phyloP scores from a whole-genome alignment of 2,888 invertebrate species.

The Proisotoma minuta region DNA sequence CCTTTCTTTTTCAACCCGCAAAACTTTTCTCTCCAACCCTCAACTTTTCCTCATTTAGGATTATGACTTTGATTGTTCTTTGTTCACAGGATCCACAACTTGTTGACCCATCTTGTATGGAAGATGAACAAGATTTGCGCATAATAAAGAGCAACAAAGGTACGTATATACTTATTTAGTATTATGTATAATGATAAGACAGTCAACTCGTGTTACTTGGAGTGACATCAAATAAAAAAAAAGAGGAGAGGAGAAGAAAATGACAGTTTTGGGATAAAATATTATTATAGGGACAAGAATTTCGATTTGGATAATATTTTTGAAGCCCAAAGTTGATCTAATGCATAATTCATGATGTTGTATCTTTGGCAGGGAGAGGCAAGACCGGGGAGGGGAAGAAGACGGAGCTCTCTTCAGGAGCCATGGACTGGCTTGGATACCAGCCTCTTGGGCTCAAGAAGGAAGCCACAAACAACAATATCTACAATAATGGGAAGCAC shows the following conservation, averaged over 20 bases:
- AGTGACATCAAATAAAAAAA: too few relatives aligned
- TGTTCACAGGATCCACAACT: background rate
- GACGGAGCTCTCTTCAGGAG: background rate
- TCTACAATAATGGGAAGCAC: slow-evolving; percentile 45
- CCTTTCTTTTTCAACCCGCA: background rate
- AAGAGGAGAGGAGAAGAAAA: too few relatives aligned
- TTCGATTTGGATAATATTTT: too few relatives aligned
- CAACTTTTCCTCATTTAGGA: background rate
- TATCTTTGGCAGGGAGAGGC: slow-evolving; percentile 22
- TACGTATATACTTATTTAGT: too few relatives aligned
- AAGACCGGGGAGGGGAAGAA: slow-evolving; percentile 22
- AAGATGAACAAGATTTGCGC: slow-evolving; percentile 2
- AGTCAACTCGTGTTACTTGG: too few relatives aligned
- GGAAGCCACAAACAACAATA: slow-evolving; percentile 42
- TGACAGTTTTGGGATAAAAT: too few relatives aligned
- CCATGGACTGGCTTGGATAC: slow-evolving; percentile 67
- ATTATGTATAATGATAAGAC: too few relatives aligned
- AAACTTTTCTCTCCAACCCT: background rate
- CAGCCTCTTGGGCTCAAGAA: slow-evolving; percentile 57
- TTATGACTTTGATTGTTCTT: background rate
- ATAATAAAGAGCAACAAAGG: too few relatives aligned
- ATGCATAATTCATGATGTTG: slow-evolving; percentile 38
- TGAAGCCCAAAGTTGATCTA: slow-evolving; percentile 22
- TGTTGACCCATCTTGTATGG: background rate
- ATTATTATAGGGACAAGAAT: slow-evolving; percentile 9